phyloP scores from a whole-genome alignment of 2,888 invertebrate species.

The Biston betularia region DNA sequence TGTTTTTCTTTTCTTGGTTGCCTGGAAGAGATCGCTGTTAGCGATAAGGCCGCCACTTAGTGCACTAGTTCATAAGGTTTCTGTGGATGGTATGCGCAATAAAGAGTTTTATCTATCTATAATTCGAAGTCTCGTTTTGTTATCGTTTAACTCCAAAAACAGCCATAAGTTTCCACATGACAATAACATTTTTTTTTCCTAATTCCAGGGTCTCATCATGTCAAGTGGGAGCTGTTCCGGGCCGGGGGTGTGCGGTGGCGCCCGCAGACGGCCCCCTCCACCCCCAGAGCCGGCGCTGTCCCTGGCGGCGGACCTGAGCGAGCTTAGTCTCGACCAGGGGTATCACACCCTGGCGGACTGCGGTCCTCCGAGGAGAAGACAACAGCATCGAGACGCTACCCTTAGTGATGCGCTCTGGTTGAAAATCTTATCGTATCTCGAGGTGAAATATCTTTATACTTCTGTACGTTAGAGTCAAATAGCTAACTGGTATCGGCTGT shows the following conservation, averaged over 20 bases:
- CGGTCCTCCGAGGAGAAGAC: slow-evolving; percentile 78
- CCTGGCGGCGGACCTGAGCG: slow-evolving; percentile 79
- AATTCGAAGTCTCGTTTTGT: no score
- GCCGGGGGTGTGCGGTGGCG: slow-evolving; percentile 76
- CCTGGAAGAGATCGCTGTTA: no score
- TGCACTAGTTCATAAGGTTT: no score
- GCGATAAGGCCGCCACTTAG: no score
- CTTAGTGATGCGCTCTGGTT: slow-evolving; percentile 77
- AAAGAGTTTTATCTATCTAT: no score
- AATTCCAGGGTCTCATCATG: slow-evolving; percentile 70
- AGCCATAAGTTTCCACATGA: neutral
- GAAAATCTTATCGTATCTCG: slow-evolving; percentile 74
- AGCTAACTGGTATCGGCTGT: neutral
- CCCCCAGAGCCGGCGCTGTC: slow-evolving; percentile 79
- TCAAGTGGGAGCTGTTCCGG: slow-evolving; percentile 78
- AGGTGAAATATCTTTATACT: slow-evolving; percentile 56
- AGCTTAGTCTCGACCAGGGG: slow-evolving; percentile 91
- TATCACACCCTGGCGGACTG: slow-evolving; percentile 92
- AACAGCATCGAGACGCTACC: slow-evolving; percentile 64
- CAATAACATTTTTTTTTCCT: neutral
- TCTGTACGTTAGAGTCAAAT: neutral
- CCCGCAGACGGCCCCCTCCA: slow-evolving; percentile 76
- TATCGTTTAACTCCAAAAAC: no score
- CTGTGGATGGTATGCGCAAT: no score
- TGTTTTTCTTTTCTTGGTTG: no score